phyloP scores from a whole-genome alignment of 2,797 vertebrate genomes.

The Tokudaia muenninki region DNA sequence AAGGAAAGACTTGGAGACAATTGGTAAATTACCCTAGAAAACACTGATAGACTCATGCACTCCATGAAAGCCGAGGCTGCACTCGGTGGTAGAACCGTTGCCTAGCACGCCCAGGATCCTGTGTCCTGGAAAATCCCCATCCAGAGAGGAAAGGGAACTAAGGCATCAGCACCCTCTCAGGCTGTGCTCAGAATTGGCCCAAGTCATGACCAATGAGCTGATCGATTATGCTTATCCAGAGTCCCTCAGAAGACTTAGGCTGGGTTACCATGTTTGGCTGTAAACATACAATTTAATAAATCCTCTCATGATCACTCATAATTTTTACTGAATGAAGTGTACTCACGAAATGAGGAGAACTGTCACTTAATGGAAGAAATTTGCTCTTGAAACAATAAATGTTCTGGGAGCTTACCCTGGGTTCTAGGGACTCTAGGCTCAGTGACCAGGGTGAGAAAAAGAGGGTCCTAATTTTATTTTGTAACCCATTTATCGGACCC shows the following conservation, averaged over 20 bases:
- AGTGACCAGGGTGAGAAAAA: neutral
- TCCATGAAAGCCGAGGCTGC: neutral
- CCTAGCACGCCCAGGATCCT: neutral
- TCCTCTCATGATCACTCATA: neutral
- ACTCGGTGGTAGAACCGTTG: neutral
- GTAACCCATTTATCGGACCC: conserved; percentile 43
- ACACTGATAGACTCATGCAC: neutral
- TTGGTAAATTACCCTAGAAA: conserved; percentile 20
- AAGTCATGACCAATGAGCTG: neutral
- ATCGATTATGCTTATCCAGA: conserved; percentile 10
- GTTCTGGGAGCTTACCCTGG: neutral
- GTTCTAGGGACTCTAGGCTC: neutral
- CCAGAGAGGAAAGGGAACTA: neutral
- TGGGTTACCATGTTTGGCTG: neutral
- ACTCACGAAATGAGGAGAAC: neutral
- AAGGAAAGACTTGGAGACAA: neutral
- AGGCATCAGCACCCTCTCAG: neutral
- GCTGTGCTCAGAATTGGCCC: neutral
- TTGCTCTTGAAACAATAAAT: conserved; percentile 27
- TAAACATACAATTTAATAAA: neutral
- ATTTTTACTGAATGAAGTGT: neutral
- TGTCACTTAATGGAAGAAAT: neutral
- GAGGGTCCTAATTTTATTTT: conserved; percentile 43
- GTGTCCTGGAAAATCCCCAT: neutral
- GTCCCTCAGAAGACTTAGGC: neutral